phyloP scores from a whole-genome alignment of 1,140 invertebrate genomes.

The Nephila pilipes region DNA sequence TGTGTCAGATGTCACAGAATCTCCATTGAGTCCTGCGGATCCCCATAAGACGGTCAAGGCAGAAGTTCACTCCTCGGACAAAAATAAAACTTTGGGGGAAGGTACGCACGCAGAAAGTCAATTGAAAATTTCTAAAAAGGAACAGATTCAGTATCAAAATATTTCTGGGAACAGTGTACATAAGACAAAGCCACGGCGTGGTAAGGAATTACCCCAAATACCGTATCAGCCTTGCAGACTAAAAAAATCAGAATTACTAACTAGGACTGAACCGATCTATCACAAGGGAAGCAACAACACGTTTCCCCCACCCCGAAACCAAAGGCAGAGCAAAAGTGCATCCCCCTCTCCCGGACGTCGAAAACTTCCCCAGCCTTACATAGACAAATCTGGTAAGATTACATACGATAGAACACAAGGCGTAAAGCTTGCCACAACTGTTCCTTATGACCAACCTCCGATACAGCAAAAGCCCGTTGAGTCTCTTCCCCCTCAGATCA shows the following conservation, averaged over 20 bases:
- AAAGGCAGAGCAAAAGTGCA: slow-evolving; percentile 1
- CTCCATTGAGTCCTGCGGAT: slow-evolving; percentile 55
- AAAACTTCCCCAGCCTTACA: slow-evolving; percentile 71
- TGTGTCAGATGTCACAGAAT: slow-evolving; percentile 4
- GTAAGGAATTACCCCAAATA: slow-evolving; percentile 55
- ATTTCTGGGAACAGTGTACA: not conserved
- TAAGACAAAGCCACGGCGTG: not conserved
- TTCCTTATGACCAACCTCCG: not conserved
- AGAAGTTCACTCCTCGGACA: slow-evolving; percentile 55
- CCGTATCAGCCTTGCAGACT: slow-evolving; percentile 61
- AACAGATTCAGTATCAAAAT: not conserved
- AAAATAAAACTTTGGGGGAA: not conserved
- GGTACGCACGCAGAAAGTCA: not conserved
- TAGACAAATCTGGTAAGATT: slow-evolving; percentile 64
- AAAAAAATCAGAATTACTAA: slow-evolving; percentile 60
- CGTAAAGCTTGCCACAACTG: slow-evolving; percentile 54
- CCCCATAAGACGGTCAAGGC: slow-evolving; percentile 15
- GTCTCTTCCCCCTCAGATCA: not conserved
- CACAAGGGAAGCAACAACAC: slow-evolving; percentile 54
- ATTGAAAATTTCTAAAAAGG: not conserved
- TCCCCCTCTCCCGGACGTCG: slow-evolving; percentile 41
- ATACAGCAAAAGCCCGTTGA: not conserved
- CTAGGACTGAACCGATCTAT: slow-evolving; percentile 40
- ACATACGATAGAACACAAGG: slow-evolving; percentile 61
- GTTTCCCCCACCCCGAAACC: slow-evolving; percentile 34